Conservation (phyloP, 2,888 invertebrate species). For the Meteorus colon region DNA sequence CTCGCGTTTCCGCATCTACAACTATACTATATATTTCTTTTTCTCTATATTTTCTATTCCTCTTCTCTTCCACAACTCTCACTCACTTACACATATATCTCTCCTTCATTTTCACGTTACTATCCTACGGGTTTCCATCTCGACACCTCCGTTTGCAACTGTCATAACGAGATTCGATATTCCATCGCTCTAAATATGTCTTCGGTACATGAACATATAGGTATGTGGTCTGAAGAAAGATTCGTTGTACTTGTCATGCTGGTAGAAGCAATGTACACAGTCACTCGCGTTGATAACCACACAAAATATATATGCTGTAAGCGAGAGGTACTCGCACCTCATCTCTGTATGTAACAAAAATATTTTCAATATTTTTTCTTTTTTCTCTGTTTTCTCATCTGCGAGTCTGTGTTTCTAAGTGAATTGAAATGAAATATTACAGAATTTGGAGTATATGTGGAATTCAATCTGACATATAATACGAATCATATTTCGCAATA, state of each 20-base stretch:
- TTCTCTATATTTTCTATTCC: slow-evolving; percentile 41
- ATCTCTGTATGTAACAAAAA: too few species aligned
- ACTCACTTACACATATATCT: slow-evolving; percentile 22
- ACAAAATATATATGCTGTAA: too few species aligned
- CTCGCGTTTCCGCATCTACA: slow-evolving; percentile 42
- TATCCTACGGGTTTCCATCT: slow-evolving; percentile 32
- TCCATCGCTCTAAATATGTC: not conserved
- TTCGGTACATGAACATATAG: not conserved
- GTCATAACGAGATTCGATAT: slow-evolving; percentile 31
- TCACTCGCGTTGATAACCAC: not conserved
- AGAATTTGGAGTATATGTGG: too few species aligned
- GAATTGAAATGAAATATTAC: too few species aligned
- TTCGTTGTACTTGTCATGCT: slow-evolving; percentile 12
- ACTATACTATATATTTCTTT: slow-evolving; percentile 33
- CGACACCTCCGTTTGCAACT: slow-evolving; percentile 28
- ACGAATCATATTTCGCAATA: too few species aligned
- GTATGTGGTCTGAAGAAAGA: not conserved
- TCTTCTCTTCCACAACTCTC: slow-evolving; percentile 24
- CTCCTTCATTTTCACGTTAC: slow-evolving; percentile 30
- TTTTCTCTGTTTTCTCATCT: too few species aligned
- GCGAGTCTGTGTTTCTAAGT: too few species aligned
- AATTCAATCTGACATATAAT: too few species aligned
- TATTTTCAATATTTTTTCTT: too few species aligned
- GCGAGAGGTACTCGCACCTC: too few species aligned
- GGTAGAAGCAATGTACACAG: not conserved